phyloP scores from a whole-genome alignment of 2,113 vertebrate species.

The Butastur rufipennis region DNA sequence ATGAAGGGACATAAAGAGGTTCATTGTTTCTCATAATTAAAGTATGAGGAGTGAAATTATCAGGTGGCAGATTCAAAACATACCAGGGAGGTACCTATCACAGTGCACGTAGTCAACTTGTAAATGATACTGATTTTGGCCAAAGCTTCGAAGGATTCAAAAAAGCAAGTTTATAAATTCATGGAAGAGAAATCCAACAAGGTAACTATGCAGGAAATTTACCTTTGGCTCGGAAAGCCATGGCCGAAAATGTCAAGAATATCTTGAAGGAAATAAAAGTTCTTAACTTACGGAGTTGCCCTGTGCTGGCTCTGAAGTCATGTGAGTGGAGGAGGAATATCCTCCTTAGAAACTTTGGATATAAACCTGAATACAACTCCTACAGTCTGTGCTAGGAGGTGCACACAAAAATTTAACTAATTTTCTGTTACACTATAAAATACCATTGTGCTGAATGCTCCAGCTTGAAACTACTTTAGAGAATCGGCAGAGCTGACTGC shows the following conservation, averaged over 20 bases:
- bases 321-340: not conserved
- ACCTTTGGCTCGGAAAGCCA: not conserved
- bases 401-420: not conserved
- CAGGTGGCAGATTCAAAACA: not conserved
- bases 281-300: not conserved
- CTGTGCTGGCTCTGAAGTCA: not conserved
- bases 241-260: not conserved
- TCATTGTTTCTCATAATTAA: constrained; percentile 7
- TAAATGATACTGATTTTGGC: not conserved
- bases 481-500: not conserved
- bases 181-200: not conserved
- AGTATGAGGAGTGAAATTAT: not conserved
- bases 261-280: not conserved
- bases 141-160: not conserved
- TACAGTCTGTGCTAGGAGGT: not conserved
- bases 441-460: not conserved
- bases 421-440: not conserved
- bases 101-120: not conserved
- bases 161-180: not conserved
- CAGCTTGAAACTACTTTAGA: not conserved
- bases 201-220: not conserved
- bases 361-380: not conserved
- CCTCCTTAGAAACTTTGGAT: not conserved
- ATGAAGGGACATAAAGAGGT: not conserved
- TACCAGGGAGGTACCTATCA: not conserved